Evolutionary conservation across 2,797 vertebrate species (phyloP), one percentile per base, ranked within the genome.

Genomic region (Triplophysa yarkandensis): DNA sequence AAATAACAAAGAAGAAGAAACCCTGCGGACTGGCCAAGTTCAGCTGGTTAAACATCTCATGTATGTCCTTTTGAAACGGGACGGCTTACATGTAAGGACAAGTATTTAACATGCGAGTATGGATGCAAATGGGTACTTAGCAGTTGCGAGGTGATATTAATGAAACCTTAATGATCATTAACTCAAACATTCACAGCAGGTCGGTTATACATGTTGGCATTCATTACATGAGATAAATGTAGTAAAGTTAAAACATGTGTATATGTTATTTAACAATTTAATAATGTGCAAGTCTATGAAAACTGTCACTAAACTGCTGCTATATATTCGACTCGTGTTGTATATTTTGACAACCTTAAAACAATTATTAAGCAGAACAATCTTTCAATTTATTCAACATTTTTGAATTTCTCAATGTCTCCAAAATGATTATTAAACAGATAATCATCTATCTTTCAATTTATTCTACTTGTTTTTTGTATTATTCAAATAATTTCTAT

Each of bases 1-100:
- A 83, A 87, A 84, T 76, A 86, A 87, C 86, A 87, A 74, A 79
- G 68, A 85, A 76, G 76, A 76, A 81, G 85, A 27, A 14, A 57
- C 23, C 6, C 28, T n/a, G 55, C 28, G 48, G 57, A 71, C 30
- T 11, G 4, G 21, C 54, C 27, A 44, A 58, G 72, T 75, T 68
- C 73, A 68, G 41, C 52, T 67, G 73, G 55, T 50, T 30, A 75
- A 77, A 83, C 80, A 43, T 74, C 48, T 74, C 73, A 19, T 57
- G 7, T 44, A 46, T 30, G 58, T 39, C 21, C 16, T 46, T 54
- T 21, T 57, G 23, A 23, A 30, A 67, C 68, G 41, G 50, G 44
- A 2, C 16, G 2, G 30, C 9, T 44, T 46, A 63, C 77, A 55
- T 78, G 77, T 64, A 30, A 63, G 63, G 71, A 57, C 69, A 50